Percentiles rank a stretch among this genome's conserved stretches.
Conservation (phyloP, 2,113 vertebrate species). For the Hyla sarda region DNA sequence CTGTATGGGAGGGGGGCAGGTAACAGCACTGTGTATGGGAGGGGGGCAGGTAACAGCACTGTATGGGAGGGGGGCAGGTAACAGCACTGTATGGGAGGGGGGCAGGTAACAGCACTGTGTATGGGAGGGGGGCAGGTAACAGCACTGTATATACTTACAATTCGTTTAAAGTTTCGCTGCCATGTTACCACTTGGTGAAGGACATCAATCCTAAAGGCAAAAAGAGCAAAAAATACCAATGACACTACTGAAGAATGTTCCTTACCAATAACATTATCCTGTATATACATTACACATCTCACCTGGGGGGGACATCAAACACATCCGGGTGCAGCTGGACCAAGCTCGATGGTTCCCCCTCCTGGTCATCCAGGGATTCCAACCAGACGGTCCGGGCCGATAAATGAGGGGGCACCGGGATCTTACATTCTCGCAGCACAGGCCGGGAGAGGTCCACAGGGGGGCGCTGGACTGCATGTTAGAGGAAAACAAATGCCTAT, state of each 20-base stretch:
- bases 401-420: conserved; percentile 70
- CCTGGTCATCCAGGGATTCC: conserved; percentile 73
- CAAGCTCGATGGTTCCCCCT: conserved; percentile 76
- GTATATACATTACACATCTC: background rate
- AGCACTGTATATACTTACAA: conserved; percentile 74
- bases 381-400: conserved; percentile 80
- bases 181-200: conserved; percentile 81
- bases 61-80: too few relatives aligned
- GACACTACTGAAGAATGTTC: background rate
- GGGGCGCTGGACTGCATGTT: conserved; percentile 56
- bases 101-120: too few relatives aligned
- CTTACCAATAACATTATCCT: too few relatives aligned
- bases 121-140: too few relatives aligned
- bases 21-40: too few relatives aligned
- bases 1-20: too few relatives aligned
- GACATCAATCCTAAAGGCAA: conserved; percentile 78
- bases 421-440: conserved; percentile 75
- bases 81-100: too few relatives aligned
- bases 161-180: conserved; percentile 88
- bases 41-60: too few relatives aligned
- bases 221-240: background rate
- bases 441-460: conserved; percentile 66
- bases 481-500: too few relatives aligned
- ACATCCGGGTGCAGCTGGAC: conserved; percentile 87
- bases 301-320: conserved; percentile 84